phyloP scores from a whole-genome alignment of 2,888 invertebrate species.

The Lysandra coridon region DNA sequence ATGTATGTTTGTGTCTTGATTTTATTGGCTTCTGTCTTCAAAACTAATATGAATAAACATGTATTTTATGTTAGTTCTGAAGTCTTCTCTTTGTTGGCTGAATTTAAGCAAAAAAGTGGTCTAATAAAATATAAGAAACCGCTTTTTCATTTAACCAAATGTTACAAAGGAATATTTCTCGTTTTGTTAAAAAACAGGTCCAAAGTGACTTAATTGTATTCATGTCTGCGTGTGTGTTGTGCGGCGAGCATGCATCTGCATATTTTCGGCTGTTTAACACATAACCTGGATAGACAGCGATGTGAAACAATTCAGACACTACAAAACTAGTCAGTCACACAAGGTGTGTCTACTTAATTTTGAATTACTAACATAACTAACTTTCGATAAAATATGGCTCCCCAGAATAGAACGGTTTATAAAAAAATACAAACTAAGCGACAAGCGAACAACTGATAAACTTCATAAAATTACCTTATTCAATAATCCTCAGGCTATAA shows the following conservation, averaged over 20 bases:
- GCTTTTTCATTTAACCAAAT: not conserved
- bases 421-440: too few relatives aligned
- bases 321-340: too few relatives aligned
- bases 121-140: not conserved
- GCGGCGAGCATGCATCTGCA: not conserved
- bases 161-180: not conserved
- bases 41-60: not conserved
- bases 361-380: too few relatives aligned
- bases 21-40: not conserved
- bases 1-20: not conserved
- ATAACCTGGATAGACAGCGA: slow-evolving; percentile 17
- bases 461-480: too few relatives aligned
- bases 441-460: too few relatives aligned
- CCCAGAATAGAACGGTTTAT: too few relatives aligned
- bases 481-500: too few relatives aligned
- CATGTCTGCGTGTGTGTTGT: not conserved
- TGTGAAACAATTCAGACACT: not conserved
- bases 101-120: not conserved
- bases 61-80: too few relatives aligned
- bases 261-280: slow-evolving; percentile 6
- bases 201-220: not conserved
- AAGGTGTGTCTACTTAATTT: too few relatives aligned
- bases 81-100: not conserved
- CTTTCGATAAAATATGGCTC: too few relatives aligned
- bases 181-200: not conserved